Conservation (phyloP, 2,888 invertebrate genomes). For the Polydrusus cervinus region DNA sequence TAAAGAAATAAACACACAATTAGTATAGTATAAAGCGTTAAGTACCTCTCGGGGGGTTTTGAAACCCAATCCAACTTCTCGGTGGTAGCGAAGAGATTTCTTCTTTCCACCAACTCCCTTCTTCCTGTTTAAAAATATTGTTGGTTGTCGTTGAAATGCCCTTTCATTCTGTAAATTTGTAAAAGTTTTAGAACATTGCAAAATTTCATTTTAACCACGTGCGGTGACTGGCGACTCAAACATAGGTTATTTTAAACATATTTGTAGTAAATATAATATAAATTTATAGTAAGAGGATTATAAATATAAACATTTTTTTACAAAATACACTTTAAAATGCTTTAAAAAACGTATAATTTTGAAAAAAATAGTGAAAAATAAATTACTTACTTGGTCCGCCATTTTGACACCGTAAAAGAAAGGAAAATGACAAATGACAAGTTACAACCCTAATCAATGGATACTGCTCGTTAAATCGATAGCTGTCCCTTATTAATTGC, state of each 20-base stretch:
- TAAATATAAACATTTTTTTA: background rate
- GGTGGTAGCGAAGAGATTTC: constrained; percentile 86
- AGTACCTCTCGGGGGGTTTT: constrained; percentile 91
- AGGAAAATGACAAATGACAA: constrained; percentile 4
- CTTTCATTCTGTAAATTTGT: constrained; percentile 89
- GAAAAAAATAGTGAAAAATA: constrained; percentile 42
- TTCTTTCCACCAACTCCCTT: constrained; percentile 83
- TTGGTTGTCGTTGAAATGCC: constrained; percentile 97
- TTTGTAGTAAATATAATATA: background rate
- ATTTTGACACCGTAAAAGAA: constrained; percentile 80
- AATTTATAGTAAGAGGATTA: background rate
- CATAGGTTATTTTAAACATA: no score
- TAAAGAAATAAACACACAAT: constrained; percentile 74
- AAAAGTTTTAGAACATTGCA: constrained; percentile 5
- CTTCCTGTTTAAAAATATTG: constrained; percentile 94
- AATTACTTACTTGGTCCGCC: constrained; percentile 85
- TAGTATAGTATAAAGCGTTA: constrained; percentile 53
- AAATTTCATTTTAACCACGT: constrained; percentile 14
- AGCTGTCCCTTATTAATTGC: background rate
- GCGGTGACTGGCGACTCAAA: background rate
- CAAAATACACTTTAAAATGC: background rate
- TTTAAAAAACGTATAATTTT: background rate
- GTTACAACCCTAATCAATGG: background rate
- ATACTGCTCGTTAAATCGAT: background rate
- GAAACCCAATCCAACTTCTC: constrained; percentile 94